Evolutionary conservation across 2,888 invertebrate species (phyloP).

Genomic region (Mythimna ferrago): DNA sequence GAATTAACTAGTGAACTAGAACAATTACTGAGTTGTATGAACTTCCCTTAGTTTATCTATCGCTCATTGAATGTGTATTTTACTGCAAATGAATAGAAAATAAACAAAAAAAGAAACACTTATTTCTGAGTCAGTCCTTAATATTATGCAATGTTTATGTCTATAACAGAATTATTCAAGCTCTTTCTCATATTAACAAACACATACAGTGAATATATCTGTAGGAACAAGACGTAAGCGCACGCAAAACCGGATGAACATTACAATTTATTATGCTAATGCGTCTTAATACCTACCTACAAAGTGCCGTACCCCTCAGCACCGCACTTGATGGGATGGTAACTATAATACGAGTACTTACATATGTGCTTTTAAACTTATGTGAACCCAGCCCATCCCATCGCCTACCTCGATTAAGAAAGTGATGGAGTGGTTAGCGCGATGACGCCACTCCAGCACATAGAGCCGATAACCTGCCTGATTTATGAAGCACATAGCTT

Average conservation of each 20-base stretch:
- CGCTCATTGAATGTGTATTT: slow-evolving; percentile 29
- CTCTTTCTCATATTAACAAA: background rate
- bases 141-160: background rate
- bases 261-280: slow-evolving; percentile 1
- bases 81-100: slow-evolving; percentile 14
- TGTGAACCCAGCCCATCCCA: slow-evolving; percentile 44
- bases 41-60: slow-evolving; percentile 29
- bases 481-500: slow-evolving; percentile 46
- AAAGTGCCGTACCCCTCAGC: background rate
- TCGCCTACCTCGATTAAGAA: slow-evolving; percentile 27
- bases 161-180: background rate
- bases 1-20: slow-evolving; percentile 28
- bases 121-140: background rate
- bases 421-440: slow-evolving; percentile 46
- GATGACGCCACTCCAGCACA: slow-evolving; percentile 48
- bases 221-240: no score
- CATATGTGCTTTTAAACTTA: slow-evolving; percentile 20
- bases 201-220: background rate
- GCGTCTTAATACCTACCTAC: background rate
- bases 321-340: background rate
- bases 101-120: background rate
- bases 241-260: background rate
- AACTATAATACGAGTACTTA: slow-evolving; percentile 1
- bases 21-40: slow-evolving; percentile 35
- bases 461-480: slow-evolving; percentile 50